These are phyloP conservation scores for Notodonta dromedarius DNA, from an alignment of 2,888 invertebrate species.

Conservation along the genomic window DNA sequence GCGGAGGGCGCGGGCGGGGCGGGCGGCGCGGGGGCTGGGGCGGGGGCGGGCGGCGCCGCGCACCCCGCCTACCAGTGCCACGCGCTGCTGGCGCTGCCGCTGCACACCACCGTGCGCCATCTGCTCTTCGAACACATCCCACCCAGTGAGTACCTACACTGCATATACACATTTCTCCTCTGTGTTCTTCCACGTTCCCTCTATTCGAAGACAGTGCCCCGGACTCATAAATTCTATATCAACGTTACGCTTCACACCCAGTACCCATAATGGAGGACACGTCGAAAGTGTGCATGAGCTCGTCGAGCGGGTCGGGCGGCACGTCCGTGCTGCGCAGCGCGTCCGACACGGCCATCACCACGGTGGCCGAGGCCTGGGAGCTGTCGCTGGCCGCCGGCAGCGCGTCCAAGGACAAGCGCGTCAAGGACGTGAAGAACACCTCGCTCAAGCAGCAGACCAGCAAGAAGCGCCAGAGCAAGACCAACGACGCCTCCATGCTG, in stretches of 20 bases:
- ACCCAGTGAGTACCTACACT: conserved; percentile 49
- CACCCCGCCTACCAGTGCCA: conserved; percentile 85
- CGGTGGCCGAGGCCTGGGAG: conserved; percentile 90
- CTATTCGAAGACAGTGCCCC: too few species aligned
- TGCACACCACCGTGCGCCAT: conserved; percentile 89
- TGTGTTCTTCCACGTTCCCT: too few species aligned
- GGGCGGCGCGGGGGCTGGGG: conserved; percentile 77
- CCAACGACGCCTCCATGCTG: conserved; percentile 50
- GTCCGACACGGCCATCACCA: conserved; percentile 91
- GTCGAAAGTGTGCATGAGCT: conserved; percentile 43
- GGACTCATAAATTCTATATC: background rate
- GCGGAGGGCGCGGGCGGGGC: conserved; percentile 49
- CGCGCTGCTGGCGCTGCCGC: conserved; percentile 89
- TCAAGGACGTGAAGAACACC: conserved; percentile 91
- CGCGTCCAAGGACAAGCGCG: conserved; percentile 94
- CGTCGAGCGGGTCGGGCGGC: conserved; percentile 71
- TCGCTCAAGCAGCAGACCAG: conserved; percentile 70
- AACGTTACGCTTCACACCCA: conserved; percentile 23
- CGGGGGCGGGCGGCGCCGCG: conserved; percentile 85
- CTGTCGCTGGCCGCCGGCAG: conserved; percentile 94
- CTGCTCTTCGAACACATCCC: conserved; percentile 86
- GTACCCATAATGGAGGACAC: conserved; percentile 67
- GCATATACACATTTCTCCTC: too few species aligned
- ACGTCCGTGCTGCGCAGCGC: conserved; percentile 85
- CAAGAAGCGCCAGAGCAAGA: conserved; percentile 65